These are phyloP conservation scores for Menidia menidia DNA, from an alignment of 2,797 vertebrate species.

Conservation along the genomic window DNA sequence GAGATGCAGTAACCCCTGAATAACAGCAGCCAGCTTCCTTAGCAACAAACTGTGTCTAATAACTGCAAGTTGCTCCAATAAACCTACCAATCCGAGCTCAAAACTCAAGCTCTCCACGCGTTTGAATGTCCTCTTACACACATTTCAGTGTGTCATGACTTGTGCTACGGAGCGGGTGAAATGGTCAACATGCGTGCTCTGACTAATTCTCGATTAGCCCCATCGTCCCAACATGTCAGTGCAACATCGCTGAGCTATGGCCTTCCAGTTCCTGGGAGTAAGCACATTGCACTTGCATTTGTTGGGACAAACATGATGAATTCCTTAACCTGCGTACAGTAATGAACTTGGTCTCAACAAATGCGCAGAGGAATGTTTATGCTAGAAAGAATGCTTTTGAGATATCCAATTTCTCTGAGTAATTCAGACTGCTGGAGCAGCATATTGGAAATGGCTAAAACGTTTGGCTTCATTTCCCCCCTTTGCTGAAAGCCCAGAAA, in stretches of 20 bases:
- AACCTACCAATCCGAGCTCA: slow-evolving; percentile 17
- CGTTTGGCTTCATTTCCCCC: slow-evolving; percentile 7
- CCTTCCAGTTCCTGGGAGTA: neutral
- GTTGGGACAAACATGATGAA: slow-evolving; percentile 7
- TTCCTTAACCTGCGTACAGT: neutral
- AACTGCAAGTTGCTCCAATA: slow-evolving; percentile 28
- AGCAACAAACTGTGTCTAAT: slow-evolving; percentile 9
- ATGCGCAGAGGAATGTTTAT: neutral
- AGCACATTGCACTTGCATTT: slow-evolving; percentile 7
- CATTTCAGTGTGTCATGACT: slow-evolving; percentile 7
- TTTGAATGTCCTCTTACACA: slow-evolving; percentile 8
- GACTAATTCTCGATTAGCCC: slow-evolving; percentile 26
- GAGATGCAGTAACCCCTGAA: slow-evolving; percentile 24
- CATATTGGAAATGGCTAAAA: slow-evolving; percentile 4
- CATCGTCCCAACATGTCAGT: slow-evolving; percentile 1
- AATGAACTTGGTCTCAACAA: slow-evolving; percentile 8
- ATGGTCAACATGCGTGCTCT: slow-evolving; percentile 16
- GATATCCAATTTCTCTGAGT: slow-evolving; percentile 3
- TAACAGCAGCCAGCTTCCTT: slow-evolving; percentile 29
- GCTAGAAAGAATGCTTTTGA: neutral
- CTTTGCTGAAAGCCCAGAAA: neutral
- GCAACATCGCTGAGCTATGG: slow-evolving; percentile 21
- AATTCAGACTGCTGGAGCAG: slow-evolving; percentile 14
- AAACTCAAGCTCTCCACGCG: slow-evolving; percentile 10
- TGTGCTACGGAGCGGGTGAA: slow-evolving; percentile 13